phyloP scores from a whole-genome alignment of 2,797 vertebrate genomes.

The Enoplosus armatus region DNA sequence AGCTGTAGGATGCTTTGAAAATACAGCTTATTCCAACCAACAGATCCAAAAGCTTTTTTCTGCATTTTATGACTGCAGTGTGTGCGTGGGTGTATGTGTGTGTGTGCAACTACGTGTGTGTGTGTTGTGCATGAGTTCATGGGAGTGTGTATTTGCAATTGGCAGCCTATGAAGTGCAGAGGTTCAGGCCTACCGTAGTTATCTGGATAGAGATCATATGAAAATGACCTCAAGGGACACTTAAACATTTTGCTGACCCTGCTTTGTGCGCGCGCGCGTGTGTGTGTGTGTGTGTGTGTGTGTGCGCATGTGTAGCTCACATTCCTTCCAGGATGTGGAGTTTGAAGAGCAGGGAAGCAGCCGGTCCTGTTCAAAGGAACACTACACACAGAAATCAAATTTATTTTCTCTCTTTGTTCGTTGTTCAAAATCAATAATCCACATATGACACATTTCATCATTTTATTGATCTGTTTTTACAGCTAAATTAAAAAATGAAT shows the following conservation, averaged over 20 bases:
- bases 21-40: background rate
- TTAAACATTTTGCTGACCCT: conserved; percentile 61
- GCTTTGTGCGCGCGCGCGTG: conserved; percentile 52
- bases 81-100: background rate
- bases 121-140: background rate
- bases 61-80: conserved; percentile 3
- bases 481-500: conserved; percentile 29
- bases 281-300: conserved; percentile 33
- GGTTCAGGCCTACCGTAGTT: conserved; percentile 36
- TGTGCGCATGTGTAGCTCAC: conserved; percentile 43
- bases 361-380: conserved; percentile 43
- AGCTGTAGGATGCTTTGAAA: conserved; percentile 11
- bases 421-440: conserved; percentile 41
- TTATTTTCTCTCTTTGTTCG: conserved; percentile 8
- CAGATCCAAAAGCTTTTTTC: background rate
- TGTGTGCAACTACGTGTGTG: conserved; percentile 31
- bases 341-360: conserved; percentile 41
- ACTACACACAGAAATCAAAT: conserved; percentile 26
- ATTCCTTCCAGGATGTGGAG: conserved; percentile 64
- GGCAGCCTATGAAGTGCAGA: conserved; percentile 21
- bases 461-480: conserved; percentile 40
- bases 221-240: conserved; percentile 59
- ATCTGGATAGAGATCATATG: conserved; percentile 57
- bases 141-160: conserved; percentile 24
- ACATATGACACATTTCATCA: conserved; percentile 8